Percentiles rank a stretch among this genome's conserved stretches.
Evolutionary conservation across 92 coral and sea anemone species (phyloP).

Genomic region (Epizoanthus scotinus): DNA sequence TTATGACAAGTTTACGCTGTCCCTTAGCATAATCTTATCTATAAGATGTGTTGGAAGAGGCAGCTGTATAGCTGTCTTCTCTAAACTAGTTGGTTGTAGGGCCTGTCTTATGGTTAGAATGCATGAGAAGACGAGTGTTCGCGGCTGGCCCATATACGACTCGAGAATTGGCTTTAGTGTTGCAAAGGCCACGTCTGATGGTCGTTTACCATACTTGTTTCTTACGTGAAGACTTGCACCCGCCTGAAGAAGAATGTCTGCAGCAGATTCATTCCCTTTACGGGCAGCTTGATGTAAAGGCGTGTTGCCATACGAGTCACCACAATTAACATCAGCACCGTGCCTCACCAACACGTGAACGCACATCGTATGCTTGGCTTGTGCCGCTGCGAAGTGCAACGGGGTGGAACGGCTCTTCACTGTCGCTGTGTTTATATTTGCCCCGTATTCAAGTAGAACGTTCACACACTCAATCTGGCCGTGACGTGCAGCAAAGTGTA

Average conservation of each 20-base stretch:
- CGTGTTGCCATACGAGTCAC: conserved; percentile 55
- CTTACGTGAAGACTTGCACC: conserved; percentile 46
- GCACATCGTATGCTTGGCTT: conserved; percentile 46
- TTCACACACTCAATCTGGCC: conserved; percentile 63
- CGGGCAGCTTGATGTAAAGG: conserved; percentile 59
- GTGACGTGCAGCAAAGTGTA: conserved; percentile 69
- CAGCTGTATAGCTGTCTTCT: background rate
- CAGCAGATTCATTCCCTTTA: conserved; percentile 32
- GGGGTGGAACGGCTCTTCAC: conserved; percentile 47
- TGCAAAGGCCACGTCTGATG: conserved; percentile 44
- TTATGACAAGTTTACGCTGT: conserved; percentile 8
- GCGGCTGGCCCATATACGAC: conserved; percentile 47
- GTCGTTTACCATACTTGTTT: conserved; percentile 48
- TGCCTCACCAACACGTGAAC: conserved; percentile 42
- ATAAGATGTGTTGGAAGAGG: conserved; percentile 35
- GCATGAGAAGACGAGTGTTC: conserved; percentile 42
- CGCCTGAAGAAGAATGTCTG: conserved; percentile 56
- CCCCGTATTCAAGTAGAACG: conserved; percentile 52
- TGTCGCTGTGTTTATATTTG: conserved; percentile 43
- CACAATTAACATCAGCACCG: conserved; percentile 36
- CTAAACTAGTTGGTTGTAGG: conserved; percentile 8
- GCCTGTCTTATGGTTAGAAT: conserved; percentile 42
- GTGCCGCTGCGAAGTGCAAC: conserved; percentile 50
- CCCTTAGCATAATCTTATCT: conserved; percentile 21
- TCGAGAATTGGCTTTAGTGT: conserved; percentile 43